These are phyloP conservation scores for Oryzias dopingdopingensis DNA, from an alignment of 2,797 vertebrate species.

Conservation along the genomic window DNA sequence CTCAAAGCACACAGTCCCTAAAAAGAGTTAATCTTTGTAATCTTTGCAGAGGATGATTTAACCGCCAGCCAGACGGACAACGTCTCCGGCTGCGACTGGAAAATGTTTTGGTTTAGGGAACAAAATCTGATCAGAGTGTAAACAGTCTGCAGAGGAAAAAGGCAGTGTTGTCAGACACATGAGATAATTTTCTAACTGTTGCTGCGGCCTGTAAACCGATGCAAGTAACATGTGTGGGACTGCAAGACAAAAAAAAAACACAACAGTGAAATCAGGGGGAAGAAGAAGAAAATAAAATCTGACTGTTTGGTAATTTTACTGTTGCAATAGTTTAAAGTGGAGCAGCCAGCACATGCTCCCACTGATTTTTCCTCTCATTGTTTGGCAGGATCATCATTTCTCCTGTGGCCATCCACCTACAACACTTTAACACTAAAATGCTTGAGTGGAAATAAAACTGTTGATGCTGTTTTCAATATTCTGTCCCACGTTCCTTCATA, in stretches of 20 bases:
- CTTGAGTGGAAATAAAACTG: not conserved
- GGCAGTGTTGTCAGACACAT: constrained; percentile 21
- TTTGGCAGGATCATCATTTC: constrained; percentile 8
- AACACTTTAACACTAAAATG: constrained; percentile 11
- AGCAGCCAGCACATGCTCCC: constrained; percentile 18
- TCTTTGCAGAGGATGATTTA: constrained; percentile 15
- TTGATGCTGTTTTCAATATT: no score
- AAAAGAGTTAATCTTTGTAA: constrained; percentile 53
- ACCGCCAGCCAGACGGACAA: constrained; percentile 26
- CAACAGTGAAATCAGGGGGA: constrained; percentile 1
- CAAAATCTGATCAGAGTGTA: constrained; percentile 33
- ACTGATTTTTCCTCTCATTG: constrained; percentile 25
- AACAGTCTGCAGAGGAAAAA: constrained; percentile 33
- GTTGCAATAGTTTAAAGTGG: constrained; percentile 21
- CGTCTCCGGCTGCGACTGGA: constrained; percentile 5
- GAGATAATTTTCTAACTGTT: constrained; percentile 19
- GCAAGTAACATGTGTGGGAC: constrained; percentile 16
- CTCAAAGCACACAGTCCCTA: constrained; percentile 51
- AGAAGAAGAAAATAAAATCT: constrained; percentile 15
- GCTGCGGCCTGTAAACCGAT: constrained; percentile 9
- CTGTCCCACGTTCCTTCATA: no score
- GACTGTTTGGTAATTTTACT: constrained; percentile 6
- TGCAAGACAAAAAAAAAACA: constrained; percentile 19
- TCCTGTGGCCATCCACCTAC: constrained; percentile 17
- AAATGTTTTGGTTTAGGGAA: constrained; percentile 44